Base-by-base conservation (phyloP, 2,888 invertebrate species). In the Diarsia brunnea region DNA sequence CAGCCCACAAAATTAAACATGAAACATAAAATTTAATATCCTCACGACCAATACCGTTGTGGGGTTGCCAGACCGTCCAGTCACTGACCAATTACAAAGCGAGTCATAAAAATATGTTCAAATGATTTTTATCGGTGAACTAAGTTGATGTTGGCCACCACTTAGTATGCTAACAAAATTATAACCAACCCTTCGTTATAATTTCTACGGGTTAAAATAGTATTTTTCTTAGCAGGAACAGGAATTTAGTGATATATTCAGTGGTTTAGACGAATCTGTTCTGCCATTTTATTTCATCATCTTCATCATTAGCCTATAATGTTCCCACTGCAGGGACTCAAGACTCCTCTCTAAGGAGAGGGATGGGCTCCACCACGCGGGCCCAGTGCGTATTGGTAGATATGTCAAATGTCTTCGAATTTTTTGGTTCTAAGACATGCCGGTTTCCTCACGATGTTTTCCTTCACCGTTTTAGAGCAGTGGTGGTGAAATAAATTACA, bases 51-150 rank as follows among this genome's bases (percentile, higher is more conserved):
- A 86, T 86, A 47, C 69, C 53, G 70, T 67, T 27, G 66, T 31
- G 24, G 38, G 60, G 69, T 86, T 86, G 80, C 82, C 76, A 47
- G 70, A 47, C 73, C 66, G 79, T 86, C 80, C 84, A 79, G 78
- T 82, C 76, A 67, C 81, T 86, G 76, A 84, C 92, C 92, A 92
- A 92, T 92, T 92, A 92, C 88, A 89, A 70, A 61, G 43, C 88
- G 89, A 88, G 89, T 87, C 89, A 92, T 92, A 92, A 92, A n/a
- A n/a, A n/a, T n/a, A 91, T 85, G 85, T 84, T 81, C 84, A 88
- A 88, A 88, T 74, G 89, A 86, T 84, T 66, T 47, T 77, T 70
- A 85, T 86, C 87, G 87, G 64, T 16, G 16, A 74, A 81, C 63
- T 49, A 53, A 74, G 14, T 81, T 27, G 47, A 14, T 55, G 75